Conservation (phyloP, 2,888 invertebrate genomes). For the Parochlus steinenii region DNA sequence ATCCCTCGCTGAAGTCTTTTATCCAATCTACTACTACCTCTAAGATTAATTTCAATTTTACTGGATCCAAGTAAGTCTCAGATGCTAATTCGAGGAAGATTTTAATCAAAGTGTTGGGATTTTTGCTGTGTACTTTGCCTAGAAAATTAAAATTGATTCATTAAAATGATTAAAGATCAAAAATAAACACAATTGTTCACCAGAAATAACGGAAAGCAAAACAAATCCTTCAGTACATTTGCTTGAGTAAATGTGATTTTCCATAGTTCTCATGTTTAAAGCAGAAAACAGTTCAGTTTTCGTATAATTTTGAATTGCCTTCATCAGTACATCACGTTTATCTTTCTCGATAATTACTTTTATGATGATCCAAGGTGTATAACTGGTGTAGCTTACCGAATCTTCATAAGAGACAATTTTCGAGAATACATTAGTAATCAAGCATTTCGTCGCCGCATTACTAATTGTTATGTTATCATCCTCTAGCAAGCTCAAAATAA, state of each 20-base stretch:
- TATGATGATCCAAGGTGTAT: constrained; percentile 3
- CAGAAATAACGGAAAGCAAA: no score
- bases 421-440: constrained; percentile 2
- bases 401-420: constrained; percentile 8
- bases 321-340: constrained; percentile 5
- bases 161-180: no score
- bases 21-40: constrained; percentile 10
- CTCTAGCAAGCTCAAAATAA: constrained; percentile 1
- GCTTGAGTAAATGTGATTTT: constrained; percentile 9
- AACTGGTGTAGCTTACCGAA: constrained; percentile 5
- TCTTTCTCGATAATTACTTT: constrained; percentile 6
- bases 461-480: constrained; percentile 10
- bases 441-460: constrained; percentile 1
- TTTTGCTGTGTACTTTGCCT: constrained; percentile 5
- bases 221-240: constrained; percentile 9
- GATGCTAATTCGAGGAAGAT: constrained; percentile 5
- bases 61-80: background rate
- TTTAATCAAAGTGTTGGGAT: constrained; percentile 8
- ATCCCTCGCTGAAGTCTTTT: constrained; percentile 1
- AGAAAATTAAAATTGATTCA: no score
- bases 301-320: constrained; percentile 1
- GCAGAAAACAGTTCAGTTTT: constrained; percentile 5
- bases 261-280: constrained; percentile 9
- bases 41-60: constrained; percentile 7
- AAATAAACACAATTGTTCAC: no score